Conservation (phyloP, 1,140 invertebrate species). For the Nasonia giraulti region DNA sequence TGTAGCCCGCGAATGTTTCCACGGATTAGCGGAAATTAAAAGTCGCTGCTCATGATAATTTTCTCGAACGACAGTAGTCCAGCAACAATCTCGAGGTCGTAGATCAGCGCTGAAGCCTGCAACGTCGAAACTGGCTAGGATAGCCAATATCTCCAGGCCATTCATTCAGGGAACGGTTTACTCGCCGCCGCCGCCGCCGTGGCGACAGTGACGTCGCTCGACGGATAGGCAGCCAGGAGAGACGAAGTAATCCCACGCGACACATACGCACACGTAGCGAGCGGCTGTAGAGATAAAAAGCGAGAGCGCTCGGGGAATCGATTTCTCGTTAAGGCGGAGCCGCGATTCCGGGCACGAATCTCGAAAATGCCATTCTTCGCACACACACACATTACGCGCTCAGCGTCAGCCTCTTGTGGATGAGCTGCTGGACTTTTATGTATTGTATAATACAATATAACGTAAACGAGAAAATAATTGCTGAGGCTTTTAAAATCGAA, state of each 20-base stretch:
- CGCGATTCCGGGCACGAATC: slow-evolving; percentile 51
- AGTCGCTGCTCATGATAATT: background rate
- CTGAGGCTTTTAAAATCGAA: background rate
- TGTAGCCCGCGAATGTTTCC: too few relatives aligned
- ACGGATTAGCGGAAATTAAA: too few relatives aligned
- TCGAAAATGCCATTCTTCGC: slow-evolving; percentile 32
- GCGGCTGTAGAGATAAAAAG: slow-evolving; percentile 46
- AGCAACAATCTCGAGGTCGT: background rate
- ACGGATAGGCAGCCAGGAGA: slow-evolving; percentile 52
- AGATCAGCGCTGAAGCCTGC: background rate
- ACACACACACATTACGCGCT: too few relatives aligned
- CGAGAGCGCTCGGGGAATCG: slow-evolving; percentile 50
- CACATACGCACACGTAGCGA: background rate
- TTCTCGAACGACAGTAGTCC: background rate
- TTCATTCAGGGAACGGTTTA: background rate
- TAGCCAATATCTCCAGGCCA: slow-evolving; percentile 13
- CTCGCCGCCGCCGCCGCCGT: background rate
- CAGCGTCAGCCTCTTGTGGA: too few relatives aligned
- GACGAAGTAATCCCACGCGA: slow-evolving; percentile 54
- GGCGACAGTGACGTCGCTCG: slow-evolving; percentile 1
- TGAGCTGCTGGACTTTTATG: background rate
- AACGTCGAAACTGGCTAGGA: background rate
- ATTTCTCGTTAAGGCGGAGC: slow-evolving; percentile 57
- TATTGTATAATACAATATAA: too few relatives aligned
- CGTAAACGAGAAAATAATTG: background rate